Percentiles rank a stretch among this genome's conserved stretches.
Conservation (phyloP, 2,888 invertebrate species). For the Caenorhabditis drosophilae region DNA sequence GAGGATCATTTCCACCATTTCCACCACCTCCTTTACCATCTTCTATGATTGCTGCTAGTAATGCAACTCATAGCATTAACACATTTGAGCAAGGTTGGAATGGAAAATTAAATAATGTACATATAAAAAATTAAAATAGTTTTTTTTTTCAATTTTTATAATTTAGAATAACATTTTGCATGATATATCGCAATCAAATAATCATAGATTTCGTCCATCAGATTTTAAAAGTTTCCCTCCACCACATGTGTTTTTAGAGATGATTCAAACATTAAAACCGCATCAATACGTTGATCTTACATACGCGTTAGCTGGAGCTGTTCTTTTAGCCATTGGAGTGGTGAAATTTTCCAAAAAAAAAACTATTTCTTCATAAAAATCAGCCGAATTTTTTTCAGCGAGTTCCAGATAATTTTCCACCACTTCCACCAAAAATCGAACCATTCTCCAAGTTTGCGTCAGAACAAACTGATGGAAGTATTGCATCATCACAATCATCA, state of each 20-base stretch:
- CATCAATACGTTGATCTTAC: constrained; percentile 35
- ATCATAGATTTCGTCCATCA: constrained; percentile 18
- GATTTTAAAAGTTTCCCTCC: constrained; percentile 31
- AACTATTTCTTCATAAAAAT: not conserved
- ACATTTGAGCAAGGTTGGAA: constrained; percentile 10
- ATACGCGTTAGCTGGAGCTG: constrained; percentile 24
- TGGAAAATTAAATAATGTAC: constrained; percentile 1
- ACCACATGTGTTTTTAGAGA: constrained; percentile 22
- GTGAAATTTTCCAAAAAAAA: not conserved
- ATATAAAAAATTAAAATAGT: no score
- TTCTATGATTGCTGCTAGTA: constrained; percentile 25
- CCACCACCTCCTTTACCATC: constrained; percentile 30
- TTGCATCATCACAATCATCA: constrained; percentile 25
- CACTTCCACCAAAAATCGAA: constrained; percentile 30
- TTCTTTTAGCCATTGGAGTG: constrained; percentile 15
- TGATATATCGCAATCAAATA: no score
- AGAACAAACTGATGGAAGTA: constrained; percentile 6
- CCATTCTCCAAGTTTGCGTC: constrained; percentile 10
- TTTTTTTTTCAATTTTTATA: not conserved
- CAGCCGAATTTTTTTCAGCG: not conserved
- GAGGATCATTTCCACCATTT: constrained; percentile 22
- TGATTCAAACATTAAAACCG: constrained; percentile 24
- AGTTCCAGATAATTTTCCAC: constrained; percentile 18
- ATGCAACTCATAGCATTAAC: constrained; percentile 13
- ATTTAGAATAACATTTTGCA: not conserved